Base-by-base conservation (phyloP, 2,113 vertebrate species). In the Sturnira hondurensis region DNA sequence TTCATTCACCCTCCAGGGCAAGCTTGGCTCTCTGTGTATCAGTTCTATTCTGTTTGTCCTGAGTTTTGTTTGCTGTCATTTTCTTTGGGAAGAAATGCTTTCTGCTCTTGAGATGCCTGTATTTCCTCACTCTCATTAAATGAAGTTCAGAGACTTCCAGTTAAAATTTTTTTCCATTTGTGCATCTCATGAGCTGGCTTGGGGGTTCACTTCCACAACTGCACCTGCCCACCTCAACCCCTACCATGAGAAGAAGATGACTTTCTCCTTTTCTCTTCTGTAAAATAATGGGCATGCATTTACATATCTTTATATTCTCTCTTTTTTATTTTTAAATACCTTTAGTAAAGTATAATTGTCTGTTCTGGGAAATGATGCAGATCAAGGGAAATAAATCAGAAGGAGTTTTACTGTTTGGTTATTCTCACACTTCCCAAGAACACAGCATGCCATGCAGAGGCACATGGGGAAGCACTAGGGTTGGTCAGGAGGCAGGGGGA, bases 11-110 rank as follows among this genome's bases (percentile, higher is more conserved):
- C 2, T 41, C 22, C 36, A 10, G 17, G 9, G 38, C 22, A 3
- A 17, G 5, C 17, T 56, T 9, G 2, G 28, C 45, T 26, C n/a
- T 74, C 33, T 7, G 10, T 10, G 2, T 6, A 3, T 11, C 1
- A 26, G 20, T 33, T 73, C 41, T 54, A 3, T 71, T 80, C 11
- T 17, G 0, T 43, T 28, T 52, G 6, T 28, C 43, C 68, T 3
- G 61, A 28, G 52, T 14, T 47, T 92, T 16, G 28, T 17, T 17
- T 33, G 47, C n/a, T 63, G 36, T 67, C 50, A 38, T 83, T 38
- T 90, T 43, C 65, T 74, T 77, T 45, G 36, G 52, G 92, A 31
- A 73, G 41, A 7, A 5, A 12, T 15, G 45, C 17, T 74, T 50
- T 52, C 82, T 81, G 63, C 12, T 63, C 20, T 50, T 0, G 10